These are phyloP conservation scores for Neocrepidodera transversa DNA, from an alignment of 2,888 invertebrate genomes.

Conservation along the genomic window DNA sequence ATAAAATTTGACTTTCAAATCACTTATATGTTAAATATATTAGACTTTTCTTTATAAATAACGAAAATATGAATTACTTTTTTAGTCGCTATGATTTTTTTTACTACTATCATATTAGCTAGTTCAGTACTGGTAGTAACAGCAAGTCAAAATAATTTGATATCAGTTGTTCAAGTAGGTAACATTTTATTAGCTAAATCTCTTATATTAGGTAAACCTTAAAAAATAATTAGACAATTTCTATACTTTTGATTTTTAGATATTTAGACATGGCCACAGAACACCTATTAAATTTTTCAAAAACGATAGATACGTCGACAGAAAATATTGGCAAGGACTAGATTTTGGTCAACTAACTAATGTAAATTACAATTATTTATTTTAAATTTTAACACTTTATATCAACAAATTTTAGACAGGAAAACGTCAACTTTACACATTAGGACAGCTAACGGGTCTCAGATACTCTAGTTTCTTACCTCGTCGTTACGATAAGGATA, in stretches of 20 bases:
- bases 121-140: no score
- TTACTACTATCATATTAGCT: no score
- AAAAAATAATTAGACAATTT: no score
- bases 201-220: no score
- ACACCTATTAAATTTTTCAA: slow-evolving; percentile 7
- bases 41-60: no score
- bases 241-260: slow-evolving; percentile 5
- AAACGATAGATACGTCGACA: slow-evolving; percentile 5
- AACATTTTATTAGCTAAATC: not conserved
- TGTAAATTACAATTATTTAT: slow-evolving; percentile 3
- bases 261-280: slow-evolving; percentile 20
- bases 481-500: slow-evolving; percentile 60
- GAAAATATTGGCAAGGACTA: slow-evolving; percentile 2
- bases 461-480: slow-evolving; percentile 69
- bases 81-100: no score
- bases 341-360: slow-evolving; percentile 2
- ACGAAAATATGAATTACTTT: no score
- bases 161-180: slow-evolving; percentile 8
- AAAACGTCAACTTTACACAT: slow-evolving; percentile 71
- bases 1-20: no score
- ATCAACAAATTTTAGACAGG: slow-evolving; percentile 60
- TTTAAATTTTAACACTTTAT: no score
- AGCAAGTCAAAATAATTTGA: not conserved
- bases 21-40: no score
- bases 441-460: slow-evolving; percentile 74